Evolutionary conservation across 2,888 invertebrate species (phyloP).

Genomic region (Parascotia fuliginaria): DNA sequence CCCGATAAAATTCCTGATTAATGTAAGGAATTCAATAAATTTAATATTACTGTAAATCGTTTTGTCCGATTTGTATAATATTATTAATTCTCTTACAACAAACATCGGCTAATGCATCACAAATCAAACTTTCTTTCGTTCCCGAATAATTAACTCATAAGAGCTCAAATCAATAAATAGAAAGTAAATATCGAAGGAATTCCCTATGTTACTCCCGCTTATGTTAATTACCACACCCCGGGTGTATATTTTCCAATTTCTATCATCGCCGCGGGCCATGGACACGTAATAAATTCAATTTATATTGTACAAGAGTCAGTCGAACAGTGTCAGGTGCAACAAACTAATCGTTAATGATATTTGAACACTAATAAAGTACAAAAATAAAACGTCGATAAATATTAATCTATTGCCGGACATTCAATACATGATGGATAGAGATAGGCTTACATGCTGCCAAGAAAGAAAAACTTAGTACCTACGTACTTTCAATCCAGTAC

Average conservation of each 20-base stretch:
- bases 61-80: conserved; percentile 19
- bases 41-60: conserved; percentile 10
- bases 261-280: conserved; percentile 59
- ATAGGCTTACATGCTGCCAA: conserved; percentile 57
- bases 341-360: conserved; percentile 79
- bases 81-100: conserved; percentile 36
- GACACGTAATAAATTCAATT: conserved; percentile 47
- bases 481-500: no score
- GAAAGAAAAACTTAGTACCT: no score
- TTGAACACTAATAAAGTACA: conserved; percentile 78
- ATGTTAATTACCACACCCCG: conserved; percentile 64
- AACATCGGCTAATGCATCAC: conserved; percentile 35
- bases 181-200: conserved; percentile 68
- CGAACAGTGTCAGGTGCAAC: conserved; percentile 62
- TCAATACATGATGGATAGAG: conserved; percentile 57
- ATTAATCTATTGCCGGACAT: conserved; percentile 75
- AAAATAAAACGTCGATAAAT: conserved; percentile 79
- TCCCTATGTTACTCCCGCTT: conserved; percentile 53
- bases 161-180: conserved; percentile 60
- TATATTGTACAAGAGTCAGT: conserved; percentile 41
- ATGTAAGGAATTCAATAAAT: conserved; percentile 2
- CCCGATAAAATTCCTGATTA: conserved; percentile 1
- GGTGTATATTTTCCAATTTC: conserved; percentile 62
- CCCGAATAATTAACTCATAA: conserved; percentile 68
- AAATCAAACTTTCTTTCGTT: conserved; percentile 59